Evolutionary conservation across 2,797 vertebrate genomes (phyloP), one percentile per base, ranked within the genome.

Genomic region (Hippopotamyrus pictus): DNA sequence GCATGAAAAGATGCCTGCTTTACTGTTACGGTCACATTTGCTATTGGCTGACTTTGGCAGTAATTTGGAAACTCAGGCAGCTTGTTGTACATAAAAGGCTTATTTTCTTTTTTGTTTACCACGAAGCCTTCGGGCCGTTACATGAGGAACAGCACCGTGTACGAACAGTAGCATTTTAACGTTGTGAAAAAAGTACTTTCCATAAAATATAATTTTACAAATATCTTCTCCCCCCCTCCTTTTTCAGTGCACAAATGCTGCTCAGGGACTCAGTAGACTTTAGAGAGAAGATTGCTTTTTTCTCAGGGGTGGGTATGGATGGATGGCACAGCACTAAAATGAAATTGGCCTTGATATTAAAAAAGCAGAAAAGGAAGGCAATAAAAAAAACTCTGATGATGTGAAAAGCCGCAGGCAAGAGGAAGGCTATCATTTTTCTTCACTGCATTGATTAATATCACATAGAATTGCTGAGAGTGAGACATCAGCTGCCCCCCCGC

Each of bases 311-410:
- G 12, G 54, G 46, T 73, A n/a, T 53, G 87, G 85, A 90, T 89
- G 57, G 91, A 90, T 65, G 62, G 86, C 50, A 19, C 73, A 88
- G 84, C 51, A 29, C 86, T 62, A 62, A 90, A 90, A 91, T 90
- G 62, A 88, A 91, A 92, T 90, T 92, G 90, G 89, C 85, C 86
- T 90, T 88, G 86, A 91, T 90, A 89, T 90, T 90, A 89, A 90
- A 91, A 84, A 88, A 89, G 33, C 51, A n/a, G 29, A 87, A 90
- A 89, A 89, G 29, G 25, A n/a, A 87, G 59, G 85, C 90, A 51
- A 92, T 90, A 87, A 89, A 87, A 82, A 41, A 89, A 76, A 41
- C 89, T 90, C 87, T 85, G 84, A 88, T 90, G 86, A 88, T 88
- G 87, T 88, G 88, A 87, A 88, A 86, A 50, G 87, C 83, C 44